Evolutionary conservation across 2,888 invertebrate genomes (phyloP).

Genomic region (Agrotis puta): DNA sequence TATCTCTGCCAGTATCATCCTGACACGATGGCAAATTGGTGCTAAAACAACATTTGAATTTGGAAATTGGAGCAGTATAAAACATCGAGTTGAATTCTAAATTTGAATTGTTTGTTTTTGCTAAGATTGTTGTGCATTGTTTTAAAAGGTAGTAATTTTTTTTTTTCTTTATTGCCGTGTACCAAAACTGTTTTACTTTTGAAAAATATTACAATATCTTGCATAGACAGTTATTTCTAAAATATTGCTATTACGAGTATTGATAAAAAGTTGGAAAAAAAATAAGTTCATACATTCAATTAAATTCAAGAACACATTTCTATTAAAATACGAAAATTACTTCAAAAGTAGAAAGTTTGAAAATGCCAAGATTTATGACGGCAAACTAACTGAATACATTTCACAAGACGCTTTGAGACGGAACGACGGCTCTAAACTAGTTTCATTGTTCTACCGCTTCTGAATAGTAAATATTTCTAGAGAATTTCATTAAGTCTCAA

Average conservation of each 20-base stretch:
- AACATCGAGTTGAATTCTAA: conserved; percentile 7
- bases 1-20: conserved; percentile 10
- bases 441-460: conserved; percentile 27
- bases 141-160: not conserved
- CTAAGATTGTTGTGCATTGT: too few relatives aligned
- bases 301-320: not conserved
- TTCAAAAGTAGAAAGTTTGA: conserved; percentile 13
- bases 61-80: conserved; percentile 12
- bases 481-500: conserved; percentile 12
- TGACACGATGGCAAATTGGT: conserved; percentile 13
- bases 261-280: too few relatives aligned
- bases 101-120: conserved; percentile 7
- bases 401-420: conserved; percentile 12
- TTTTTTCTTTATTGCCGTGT: too few relatives aligned
- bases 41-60: conserved; percentile 32
- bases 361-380: conserved; percentile 35
- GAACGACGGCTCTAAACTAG: conserved; percentile 22
- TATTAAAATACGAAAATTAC: not conserved
- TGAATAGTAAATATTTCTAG: conserved; percentile 23
- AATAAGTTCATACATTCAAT: too few relatives aligned
- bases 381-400: conserved; percentile 20
- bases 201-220: not conserved
- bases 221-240: not conserved
- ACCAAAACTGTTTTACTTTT: not conserved
- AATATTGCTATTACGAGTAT: not conserved